These are phyloP conservation scores for Drosophila santomea DNA, from an alignment of 1,140 invertebrate genomes.

Conservation along the genomic window DNA sequence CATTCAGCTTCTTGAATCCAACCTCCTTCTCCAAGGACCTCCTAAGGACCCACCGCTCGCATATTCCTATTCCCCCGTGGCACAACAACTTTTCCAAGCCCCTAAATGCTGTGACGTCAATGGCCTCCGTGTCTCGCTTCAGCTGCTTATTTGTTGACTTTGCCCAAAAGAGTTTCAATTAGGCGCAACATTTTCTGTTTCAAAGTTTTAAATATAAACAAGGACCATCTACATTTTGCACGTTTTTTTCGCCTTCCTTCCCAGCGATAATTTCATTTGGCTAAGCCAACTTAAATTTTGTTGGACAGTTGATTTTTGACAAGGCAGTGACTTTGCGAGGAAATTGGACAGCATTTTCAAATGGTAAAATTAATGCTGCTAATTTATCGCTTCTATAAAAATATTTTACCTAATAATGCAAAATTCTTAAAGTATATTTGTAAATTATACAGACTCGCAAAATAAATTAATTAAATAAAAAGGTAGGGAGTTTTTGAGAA, in stretches of 20 bases:
- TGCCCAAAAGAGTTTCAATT: slow-evolving; percentile 57
- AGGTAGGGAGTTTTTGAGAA: too few relatives aligned
- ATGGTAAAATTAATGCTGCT: background rate
- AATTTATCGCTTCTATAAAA: background rate
- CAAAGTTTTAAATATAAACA: slow-evolving; percentile 53
- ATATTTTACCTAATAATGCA: background rate
- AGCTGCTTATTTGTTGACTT: slow-evolving; percentile 55
- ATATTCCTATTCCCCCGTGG: slow-evolving; percentile 7
- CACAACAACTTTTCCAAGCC: slow-evolving; percentile 33
- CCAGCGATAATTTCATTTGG: slow-evolving; percentile 37
- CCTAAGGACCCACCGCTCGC: slow-evolving; percentile 1
- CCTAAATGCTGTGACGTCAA: slow-evolving; percentile 52
- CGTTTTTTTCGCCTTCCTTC: slow-evolving; percentile 1
- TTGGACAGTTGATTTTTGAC: slow-evolving; percentile 42
- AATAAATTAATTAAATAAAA: too few relatives aligned
- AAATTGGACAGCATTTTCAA: background rate
- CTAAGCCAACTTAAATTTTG: slow-evolving; percentile 38
- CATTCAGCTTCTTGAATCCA: slow-evolving; percentile 15
- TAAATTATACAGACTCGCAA: too few relatives aligned
- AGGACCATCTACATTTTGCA: slow-evolving; percentile 30
- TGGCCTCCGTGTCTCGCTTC: slow-evolving; percentile 39
- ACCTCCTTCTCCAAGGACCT: slow-evolving; percentile 4
- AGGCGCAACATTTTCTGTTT: slow-evolving; percentile 34
- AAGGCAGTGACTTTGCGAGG: slow-evolving; percentile 9
- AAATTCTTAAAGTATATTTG: too few relatives aligned